Percentiles rank a stretch among this genome's conserved stretches.
Evolutionary conservation across 2,797 vertebrate genomes (phyloP).

Genomic region (Danio choprae): DNA sequence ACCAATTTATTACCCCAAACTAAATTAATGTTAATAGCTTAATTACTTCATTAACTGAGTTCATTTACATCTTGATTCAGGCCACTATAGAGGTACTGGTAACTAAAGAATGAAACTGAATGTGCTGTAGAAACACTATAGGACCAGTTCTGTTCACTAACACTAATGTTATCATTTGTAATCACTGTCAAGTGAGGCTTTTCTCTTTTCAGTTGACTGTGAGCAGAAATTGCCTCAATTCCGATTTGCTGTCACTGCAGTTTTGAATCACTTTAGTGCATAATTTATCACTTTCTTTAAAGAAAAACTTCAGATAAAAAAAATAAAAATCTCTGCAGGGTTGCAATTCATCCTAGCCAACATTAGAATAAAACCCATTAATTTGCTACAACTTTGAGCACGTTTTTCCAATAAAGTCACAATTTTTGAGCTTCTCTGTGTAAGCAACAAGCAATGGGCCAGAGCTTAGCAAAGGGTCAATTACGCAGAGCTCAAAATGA

Average conservation of each 20-base stretch:
- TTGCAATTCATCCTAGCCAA: neutral
- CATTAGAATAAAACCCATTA: neutral
- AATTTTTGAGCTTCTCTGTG: neutral
- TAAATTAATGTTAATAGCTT: conserved; percentile 25
- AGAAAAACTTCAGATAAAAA: neutral
- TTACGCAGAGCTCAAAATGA: conserved; percentile 49
- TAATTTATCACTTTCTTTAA: conserved; percentile 30
- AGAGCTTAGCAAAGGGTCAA: conserved; percentile 20
- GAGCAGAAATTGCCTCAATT: neutral
- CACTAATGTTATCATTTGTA: conserved; percentile 14
- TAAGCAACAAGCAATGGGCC: neutral
- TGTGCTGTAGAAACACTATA: neutral
- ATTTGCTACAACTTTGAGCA: neutral
- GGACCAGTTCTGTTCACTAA: neutral
- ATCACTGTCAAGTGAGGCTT: conserved; percentile 9
- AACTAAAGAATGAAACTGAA: conserved; percentile 10
- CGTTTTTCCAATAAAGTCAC: neutral
- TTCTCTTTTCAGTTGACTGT: neutral
- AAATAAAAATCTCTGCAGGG: neutral
- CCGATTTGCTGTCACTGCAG: conserved; percentile 2
- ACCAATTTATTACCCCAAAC: conserved; percentile 38
- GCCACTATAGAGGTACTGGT: neutral
- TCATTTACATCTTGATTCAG: neutral
- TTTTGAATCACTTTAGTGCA: conserved; percentile 12
- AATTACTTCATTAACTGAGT: neutral